Conservation (phyloP, 2,888 invertebrate species). For the Conomelus anceps region DNA sequence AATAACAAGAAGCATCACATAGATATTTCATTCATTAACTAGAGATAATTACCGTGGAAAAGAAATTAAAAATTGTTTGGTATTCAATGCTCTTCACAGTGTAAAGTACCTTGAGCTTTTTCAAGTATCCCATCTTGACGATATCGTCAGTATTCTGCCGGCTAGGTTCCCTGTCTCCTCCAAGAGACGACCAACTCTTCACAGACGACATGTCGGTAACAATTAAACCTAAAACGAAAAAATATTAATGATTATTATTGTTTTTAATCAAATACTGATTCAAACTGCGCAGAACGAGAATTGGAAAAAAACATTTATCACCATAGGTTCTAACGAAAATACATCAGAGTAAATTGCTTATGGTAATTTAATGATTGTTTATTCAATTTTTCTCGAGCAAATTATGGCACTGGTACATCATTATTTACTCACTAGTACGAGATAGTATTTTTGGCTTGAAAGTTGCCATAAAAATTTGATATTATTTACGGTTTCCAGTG, state of each 20-base stretch:
- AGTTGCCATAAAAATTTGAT: no score
- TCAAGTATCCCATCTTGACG: conserved; percentile 67
- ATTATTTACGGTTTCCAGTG: no score
- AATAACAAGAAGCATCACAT: neutral
- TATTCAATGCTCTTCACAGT: neutral
- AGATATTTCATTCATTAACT: neutral
- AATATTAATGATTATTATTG: neutral
- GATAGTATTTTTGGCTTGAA: no score
- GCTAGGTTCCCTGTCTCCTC: conserved; percentile 33
- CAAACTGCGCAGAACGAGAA: no score
- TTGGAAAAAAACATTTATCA: no score
- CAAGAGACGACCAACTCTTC: conserved; percentile 22
- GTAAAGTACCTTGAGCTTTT: conserved; percentile 58
- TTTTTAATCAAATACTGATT: no score
- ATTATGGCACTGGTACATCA: no score
- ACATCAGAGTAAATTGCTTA: no score
- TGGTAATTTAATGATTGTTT: no score
- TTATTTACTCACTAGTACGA: no score
- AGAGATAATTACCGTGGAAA: neutral
- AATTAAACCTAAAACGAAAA: neutral
- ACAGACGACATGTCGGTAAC: conserved; percentile 17
- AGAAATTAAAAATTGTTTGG: neutral
- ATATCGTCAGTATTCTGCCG: conserved; percentile 46
- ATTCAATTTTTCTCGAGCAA: no score
- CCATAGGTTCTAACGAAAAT: no score